These are phyloP conservation scores for Arrhopalites spinosus DNA, from an alignment of 2,888 invertebrate species.

Conservation along the genomic window DNA sequence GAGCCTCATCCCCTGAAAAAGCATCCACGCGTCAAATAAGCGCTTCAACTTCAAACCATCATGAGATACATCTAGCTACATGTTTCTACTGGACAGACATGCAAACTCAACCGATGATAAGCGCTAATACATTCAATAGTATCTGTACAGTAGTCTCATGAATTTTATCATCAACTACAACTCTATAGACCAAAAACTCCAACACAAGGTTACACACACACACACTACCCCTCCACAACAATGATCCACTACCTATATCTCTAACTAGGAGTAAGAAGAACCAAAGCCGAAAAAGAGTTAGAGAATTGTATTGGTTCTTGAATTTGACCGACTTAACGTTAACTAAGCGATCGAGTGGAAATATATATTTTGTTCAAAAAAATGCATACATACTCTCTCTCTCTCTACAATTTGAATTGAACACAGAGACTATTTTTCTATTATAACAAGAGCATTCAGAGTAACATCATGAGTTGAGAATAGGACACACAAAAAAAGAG, in stretches of 20 bases:
- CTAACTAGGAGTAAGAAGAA: not conserved
- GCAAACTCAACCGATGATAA: slow-evolving; percentile 26
- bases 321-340: slow-evolving; percentile 24
- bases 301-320: slow-evolving; percentile 1
- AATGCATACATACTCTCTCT: not conserved
- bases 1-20: slow-evolving; percentile 27
- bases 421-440: too few species aligned
- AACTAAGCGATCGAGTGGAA: slow-evolving; percentile 31
- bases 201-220: slow-evolving; percentile 13
- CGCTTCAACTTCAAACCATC: slow-evolving; percentile 31
- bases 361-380: slow-evolving; percentile 27
- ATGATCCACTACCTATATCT: too few species aligned
- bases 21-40: slow-evolving; percentile 52
- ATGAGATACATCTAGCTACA: slow-evolving; percentile 30
- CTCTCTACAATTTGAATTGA: too few species aligned
- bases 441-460: too few species aligned
- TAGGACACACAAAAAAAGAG: slow-evolving; percentile 16
- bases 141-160: slow-evolving; percentile 16
- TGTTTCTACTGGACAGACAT: slow-evolving; percentile 22
- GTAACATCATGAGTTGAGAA: too few species aligned
- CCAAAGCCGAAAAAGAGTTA: slow-evolving; percentile 1
- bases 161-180: slow-evolving; percentile 18
- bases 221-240: not conserved
- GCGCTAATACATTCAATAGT: slow-evolving; percentile 12
- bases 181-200: not conserved